phyloP scores from a whole-genome alignment of 2,113 vertebrate species.

The Phaethon lepturus region DNA sequence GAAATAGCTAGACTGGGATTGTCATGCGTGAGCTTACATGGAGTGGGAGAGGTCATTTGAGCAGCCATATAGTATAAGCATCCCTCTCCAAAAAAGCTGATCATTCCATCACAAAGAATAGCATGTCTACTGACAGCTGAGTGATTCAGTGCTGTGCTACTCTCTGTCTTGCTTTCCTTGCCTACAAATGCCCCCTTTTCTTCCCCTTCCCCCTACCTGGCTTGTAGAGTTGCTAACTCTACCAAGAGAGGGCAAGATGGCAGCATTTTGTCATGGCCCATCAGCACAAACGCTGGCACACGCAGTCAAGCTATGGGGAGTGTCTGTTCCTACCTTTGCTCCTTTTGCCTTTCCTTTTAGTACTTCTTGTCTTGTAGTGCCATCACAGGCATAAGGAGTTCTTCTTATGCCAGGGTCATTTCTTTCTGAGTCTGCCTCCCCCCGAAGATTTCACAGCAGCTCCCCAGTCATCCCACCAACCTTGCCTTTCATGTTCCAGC shows the following conservation, averaged over 20 bases:
- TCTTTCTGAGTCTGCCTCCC: background rate
- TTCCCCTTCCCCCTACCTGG: background rate
- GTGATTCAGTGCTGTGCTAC: background rate
- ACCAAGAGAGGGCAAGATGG: background rate
- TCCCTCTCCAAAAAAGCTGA: background rate
- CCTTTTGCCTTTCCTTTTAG: background rate
- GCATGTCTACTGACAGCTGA: background rate
- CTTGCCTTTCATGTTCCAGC: background rate
- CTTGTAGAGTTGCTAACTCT: background rate
- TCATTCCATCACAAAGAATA: background rate
- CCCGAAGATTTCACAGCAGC: background rate
- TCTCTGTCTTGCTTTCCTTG: background rate
- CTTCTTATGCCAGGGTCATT: background rate
- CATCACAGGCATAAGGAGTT: background rate
- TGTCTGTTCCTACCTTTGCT: background rate
- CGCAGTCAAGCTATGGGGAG: background rate
- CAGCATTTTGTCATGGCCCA: background rate
- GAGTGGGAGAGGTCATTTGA: background rate
- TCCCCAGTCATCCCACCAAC: background rate
- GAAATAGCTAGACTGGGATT: background rate
- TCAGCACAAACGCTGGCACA: background rate
- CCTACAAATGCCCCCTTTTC: background rate
- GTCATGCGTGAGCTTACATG: background rate
- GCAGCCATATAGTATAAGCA: background rate
- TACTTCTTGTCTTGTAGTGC: background rate